A percentile compares a stretch with the other conserved stretches of the same genome.
Conservation (phyloP, 2,113 vertebrate genomes). For the Stigmatopora argus region DNA sequence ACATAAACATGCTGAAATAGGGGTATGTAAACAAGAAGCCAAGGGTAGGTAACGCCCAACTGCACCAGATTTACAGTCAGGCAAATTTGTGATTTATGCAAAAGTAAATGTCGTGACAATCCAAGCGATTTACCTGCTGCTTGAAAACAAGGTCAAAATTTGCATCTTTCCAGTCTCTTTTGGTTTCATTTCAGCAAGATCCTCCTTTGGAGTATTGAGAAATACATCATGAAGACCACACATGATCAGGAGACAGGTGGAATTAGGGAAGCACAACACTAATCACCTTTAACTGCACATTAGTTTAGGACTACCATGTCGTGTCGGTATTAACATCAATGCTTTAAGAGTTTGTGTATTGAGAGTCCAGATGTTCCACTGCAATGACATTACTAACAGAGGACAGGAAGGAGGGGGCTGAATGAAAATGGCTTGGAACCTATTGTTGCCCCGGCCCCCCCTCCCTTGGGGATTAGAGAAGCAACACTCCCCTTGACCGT, state of each 20-base stretch:
- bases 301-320: background rate
- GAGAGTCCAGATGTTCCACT: constrained; percentile 48
- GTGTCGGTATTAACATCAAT: constrained; percentile 16
- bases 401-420: constrained; percentile 13
- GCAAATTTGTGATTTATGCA: constrained; percentile 26
- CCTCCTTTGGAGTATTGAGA: background rate
- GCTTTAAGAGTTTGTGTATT: constrained; percentile 6
- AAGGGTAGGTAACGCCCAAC: background rate
- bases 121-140: constrained; percentile 51
- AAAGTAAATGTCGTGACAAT: constrained; percentile 16
- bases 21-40: background rate
- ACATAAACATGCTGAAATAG: background rate
- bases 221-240: background rate
- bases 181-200: constrained; percentile 2
- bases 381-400: constrained; percentile 28
- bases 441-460: constrained; percentile 30
- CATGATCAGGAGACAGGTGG: background rate
- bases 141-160: constrained; percentile 43
- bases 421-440: constrained; percentile 47
- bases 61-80: constrained; percentile 2
- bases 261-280: background rate
- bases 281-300: background rate
- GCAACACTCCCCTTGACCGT: constrained; percentile 52
- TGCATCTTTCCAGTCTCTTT: constrained; percentile 36
- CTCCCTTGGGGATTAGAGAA: constrained; percentile 39